Percentiles rank a stretch among this genome's conserved stretches.
These are phyloP conservation scores for Polylopha cassiicola DNA, from an alignment of 2,888 invertebrate species.

Conservation along the genomic window DNA sequence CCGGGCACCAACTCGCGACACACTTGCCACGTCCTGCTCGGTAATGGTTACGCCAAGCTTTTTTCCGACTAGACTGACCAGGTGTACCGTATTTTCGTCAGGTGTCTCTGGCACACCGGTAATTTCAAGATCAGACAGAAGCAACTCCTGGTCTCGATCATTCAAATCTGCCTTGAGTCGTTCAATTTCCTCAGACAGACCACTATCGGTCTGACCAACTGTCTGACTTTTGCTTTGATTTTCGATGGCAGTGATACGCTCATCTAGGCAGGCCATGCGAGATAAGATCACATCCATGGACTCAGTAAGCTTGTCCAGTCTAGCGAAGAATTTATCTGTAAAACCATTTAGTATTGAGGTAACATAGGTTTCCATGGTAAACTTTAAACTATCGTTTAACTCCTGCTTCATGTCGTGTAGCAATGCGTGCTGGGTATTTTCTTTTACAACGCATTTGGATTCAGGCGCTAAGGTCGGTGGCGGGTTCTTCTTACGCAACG, in stretches of 20 bases:
- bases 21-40: constrained; percentile 4
- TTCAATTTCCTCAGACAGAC: not conserved
- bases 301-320: not conserved
- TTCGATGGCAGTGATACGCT: not conserved
- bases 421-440: too few relatives aligned
- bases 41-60: not conserved
- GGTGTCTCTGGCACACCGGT: not conserved
- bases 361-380: not conserved
- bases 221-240: too few relatives aligned
- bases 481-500: not conserved
- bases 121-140: constrained; percentile 1
- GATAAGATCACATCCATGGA: not conserved
- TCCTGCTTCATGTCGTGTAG: not conserved
- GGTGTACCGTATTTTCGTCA: not conserved
- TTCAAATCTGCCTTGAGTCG: not conserved
- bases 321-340: not conserved
- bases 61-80: not conserved
- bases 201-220: not conserved
- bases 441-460: too few relatives aligned
- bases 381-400: not conserved
- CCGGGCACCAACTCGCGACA: not conserved
- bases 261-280: not conserved
- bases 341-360: not conserved
- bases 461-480: not conserved
- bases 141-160: constrained; percentile 4